phyloP scores from a whole-genome alignment of 2,888 invertebrate species.

The Thymelicus sylvestris region DNA sequence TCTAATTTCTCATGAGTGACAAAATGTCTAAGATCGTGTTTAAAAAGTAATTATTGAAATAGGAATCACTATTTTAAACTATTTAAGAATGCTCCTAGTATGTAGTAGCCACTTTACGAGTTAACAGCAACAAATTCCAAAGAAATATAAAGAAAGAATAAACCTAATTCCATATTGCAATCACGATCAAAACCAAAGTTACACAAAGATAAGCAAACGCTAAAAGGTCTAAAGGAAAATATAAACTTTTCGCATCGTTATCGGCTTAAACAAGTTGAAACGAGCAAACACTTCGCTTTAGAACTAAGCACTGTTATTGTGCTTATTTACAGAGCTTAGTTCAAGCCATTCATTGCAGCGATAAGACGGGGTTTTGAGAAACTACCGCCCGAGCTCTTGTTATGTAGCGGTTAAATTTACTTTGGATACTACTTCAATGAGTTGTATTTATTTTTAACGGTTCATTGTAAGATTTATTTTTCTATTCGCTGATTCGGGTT shows the following conservation, averaged over 20 bases:
- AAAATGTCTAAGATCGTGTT: too few relatives aligned
- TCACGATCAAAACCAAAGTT: not conserved
- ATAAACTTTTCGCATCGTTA: constrained; percentile 12
- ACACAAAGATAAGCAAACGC: constrained; percentile 1
- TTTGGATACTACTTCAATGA: not conserved
- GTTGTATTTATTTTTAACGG: too few relatives aligned
- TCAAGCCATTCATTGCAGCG: constrained; percentile 41
- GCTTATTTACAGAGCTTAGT: constrained; percentile 42
- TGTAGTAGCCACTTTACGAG: too few relatives aligned
- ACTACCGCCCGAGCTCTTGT: constrained; percentile 29
- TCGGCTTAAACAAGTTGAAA: constrained; percentile 18
- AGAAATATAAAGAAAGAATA: too few relatives aligned
- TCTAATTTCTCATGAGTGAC: too few relatives aligned
- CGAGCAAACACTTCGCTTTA: constrained; percentile 25
- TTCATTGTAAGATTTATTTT: too few relatives aligned
- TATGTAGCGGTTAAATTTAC: constrained; percentile 6
- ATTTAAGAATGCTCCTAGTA: too few relatives aligned
- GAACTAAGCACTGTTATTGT: constrained; percentile 30
- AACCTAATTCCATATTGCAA: not conserved
- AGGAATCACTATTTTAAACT: too few relatives aligned
- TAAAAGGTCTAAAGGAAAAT: constrained; percentile 13
- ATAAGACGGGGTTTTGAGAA: constrained; percentile 43
- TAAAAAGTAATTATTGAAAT: too few relatives aligned
- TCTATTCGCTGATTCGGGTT: too few relatives aligned
- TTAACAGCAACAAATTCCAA: too few relatives aligned